Conservation (phyloP, 1,140 invertebrate genomes). For the Chrysomallon squamiferum region DNA sequence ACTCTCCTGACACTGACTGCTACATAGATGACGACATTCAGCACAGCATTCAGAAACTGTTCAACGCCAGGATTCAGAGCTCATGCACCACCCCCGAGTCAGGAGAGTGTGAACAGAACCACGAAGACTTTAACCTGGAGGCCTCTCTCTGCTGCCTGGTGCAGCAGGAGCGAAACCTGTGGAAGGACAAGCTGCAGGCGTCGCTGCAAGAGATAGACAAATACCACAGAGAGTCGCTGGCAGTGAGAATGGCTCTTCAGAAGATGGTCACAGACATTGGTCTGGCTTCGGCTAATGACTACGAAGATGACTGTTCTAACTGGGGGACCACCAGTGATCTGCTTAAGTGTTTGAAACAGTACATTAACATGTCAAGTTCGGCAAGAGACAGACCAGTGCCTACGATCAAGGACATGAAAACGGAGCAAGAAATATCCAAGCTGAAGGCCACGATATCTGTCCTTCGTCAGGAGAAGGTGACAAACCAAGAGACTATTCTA, state of each 20-base stretch:
- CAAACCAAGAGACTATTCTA: slow-evolving; percentile 17
- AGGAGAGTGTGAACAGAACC: background rate
- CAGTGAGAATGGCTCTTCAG: slow-evolving; percentile 20
- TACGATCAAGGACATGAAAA: background rate
- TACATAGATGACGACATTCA: slow-evolving; percentile 36
- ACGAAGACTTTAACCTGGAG: background rate
- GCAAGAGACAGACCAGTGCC: background rate
- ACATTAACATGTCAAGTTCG: slow-evolving; percentile 3
- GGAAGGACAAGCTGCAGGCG: slow-evolving; percentile 33
- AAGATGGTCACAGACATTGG: slow-evolving; percentile 19
- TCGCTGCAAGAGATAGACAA: slow-evolving; percentile 34
- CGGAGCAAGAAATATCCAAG: slow-evolving; percentile 20
- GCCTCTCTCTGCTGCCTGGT: slow-evolving; percentile 1
- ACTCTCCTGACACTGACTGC: too few relatives aligned
- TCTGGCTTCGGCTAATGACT: background rate
- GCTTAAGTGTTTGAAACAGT: background rate
- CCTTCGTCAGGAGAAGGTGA: slow-evolving; percentile 29
- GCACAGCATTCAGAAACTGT: slow-evolving; percentile 25
- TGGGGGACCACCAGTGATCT: slow-evolving; percentile 16
- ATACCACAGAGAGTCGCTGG: slow-evolving; percentile 22
- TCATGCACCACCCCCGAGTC: background rate
- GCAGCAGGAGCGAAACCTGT: slow-evolving; percentile 35
- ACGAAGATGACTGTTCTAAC: slow-evolving; percentile 1
- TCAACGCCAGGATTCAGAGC: slow-evolving; percentile 13
- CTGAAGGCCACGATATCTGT: slow-evolving; percentile 27